Conservation (phyloP, 30 jellyfish, hydroid and myxozoan genomes). For the Aurelia sp. region DNA sequence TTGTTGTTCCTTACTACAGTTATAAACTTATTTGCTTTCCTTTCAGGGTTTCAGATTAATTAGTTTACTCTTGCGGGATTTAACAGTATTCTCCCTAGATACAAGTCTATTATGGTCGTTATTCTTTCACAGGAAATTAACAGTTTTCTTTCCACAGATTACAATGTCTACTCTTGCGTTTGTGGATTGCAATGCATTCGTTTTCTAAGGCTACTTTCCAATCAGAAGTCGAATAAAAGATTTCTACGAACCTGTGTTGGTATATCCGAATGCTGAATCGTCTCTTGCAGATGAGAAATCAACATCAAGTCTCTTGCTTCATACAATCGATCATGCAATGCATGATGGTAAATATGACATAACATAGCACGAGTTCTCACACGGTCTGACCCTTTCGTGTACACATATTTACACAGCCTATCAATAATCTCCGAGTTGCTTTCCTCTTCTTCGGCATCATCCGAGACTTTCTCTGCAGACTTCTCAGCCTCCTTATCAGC, state of each 20-base stretch:
- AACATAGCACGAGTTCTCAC: conserved; percentile 98
- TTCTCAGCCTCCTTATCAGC: conserved; percentile 45
- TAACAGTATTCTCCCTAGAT: too few species aligned
- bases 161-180: too few species aligned
- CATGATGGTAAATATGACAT: conserved; percentile 98
- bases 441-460: conserved; percentile 31
- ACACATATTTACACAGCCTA: conserved; percentile 84
- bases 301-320: conserved; percentile 99
- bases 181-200: too few species aligned
- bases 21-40: too few species aligned
- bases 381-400: conserved; percentile 96
- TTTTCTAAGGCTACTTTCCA: too few species aligned
- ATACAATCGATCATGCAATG: conserved; percentile 96
- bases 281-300: conserved; percentile 96
- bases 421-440: conserved; percentile 72
- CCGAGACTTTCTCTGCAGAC: conserved; percentile 11
- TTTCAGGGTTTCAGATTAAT: too few species aligned
- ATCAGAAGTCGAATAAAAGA: too few species aligned
- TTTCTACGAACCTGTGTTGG: conserved; percentile 87
- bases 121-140: too few species aligned
- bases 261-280: conserved; percentile 95
- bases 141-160: too few species aligned
- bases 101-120: too few species aligned
- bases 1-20: too few species aligned
- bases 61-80: too few species aligned